Evolutionary conservation across 2,888 invertebrate genomes (phyloP), one percentile per base, ranked within the genome.

Genomic region (Drosophila barbarae): DNA sequence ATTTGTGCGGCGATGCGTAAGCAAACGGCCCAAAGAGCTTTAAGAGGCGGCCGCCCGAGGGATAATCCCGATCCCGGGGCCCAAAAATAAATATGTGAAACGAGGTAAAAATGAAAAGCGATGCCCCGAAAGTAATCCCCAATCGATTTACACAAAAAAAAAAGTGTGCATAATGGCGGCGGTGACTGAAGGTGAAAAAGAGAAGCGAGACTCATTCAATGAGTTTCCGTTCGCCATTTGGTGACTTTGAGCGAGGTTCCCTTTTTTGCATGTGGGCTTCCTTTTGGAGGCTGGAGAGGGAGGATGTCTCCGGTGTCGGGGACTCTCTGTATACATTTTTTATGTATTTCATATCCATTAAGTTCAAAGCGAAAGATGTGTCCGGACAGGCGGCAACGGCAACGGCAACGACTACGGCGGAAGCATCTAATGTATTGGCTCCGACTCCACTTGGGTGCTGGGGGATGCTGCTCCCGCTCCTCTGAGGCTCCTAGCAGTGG

Each of bases 301-400:
- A 7, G 34, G 42, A 21, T 38, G 64, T 34, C 36, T 52, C 63
- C 47, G 28, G 58, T 50, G 35, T 50, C 35, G 18, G 65, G 23
- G 23, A 23, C 23, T 23, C 23, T 23, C 23, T 59, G 70, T 83
- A 77, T 83, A 80, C 61, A 79, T 85, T 78, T 84, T 84, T 79
- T 77, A 84, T 85, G 75, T 80, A 83, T 85, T 85, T 75, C 85
- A 83, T 85, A 80, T 79, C 85, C 79, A 79, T 79, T 79, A 79
- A 83, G 79, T 84, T 79, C 84, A 85, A 79, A 85, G 85, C 75
- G 69, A 67, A 76, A 65, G 63, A 79, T 76, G 84, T 84, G 78
- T 84, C 84, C 65, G 71, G 68, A 52, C 60, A 50, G 67, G 38
- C 68, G 58, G 66, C 49, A 67, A 26, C 13, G 41, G 75, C 69